phyloP scores from a whole-genome alignment of 1,140 invertebrate species.

The Reticulitermes speratus region DNA sequence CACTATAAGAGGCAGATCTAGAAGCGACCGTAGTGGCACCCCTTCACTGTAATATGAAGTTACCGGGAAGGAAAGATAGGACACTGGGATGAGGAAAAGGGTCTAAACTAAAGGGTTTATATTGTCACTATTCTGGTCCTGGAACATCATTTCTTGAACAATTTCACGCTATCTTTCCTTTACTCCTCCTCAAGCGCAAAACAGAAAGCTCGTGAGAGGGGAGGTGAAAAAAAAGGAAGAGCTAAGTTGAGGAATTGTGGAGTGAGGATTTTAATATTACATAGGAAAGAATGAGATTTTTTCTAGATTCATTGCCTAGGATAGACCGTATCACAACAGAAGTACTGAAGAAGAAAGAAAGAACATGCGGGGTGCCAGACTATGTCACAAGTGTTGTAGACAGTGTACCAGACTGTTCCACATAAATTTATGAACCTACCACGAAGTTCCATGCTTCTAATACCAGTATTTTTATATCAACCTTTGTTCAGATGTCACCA shows the following conservation, averaged over 20 bases:
- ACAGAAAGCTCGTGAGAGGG: background rate
- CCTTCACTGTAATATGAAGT: background rate
- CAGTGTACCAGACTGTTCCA: too few species aligned
- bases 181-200: background rate
- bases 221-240: background rate
- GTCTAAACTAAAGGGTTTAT: conserved; percentile 19
- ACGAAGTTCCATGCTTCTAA: too few species aligned
- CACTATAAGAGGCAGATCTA: background rate
- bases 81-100: conserved; percentile 4
- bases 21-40: background rate
- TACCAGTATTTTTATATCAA: too few species aligned
- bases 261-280: background rate
- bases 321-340: too few species aligned
- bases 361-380: too few species aligned
- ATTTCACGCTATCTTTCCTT: conserved; percentile 6
- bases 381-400: too few species aligned
- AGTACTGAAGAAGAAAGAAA: too few species aligned
- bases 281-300: background rate
- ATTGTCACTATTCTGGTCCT: conserved; percentile 6
- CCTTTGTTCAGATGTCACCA: too few species aligned
- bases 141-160: conserved; percentile 11
- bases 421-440: too few species aligned
- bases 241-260: background rate
- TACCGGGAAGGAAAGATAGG: conserved; percentile 4
- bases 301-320: background rate